A percentile compares a stretch with the other conserved stretches of the same genome.
Evolutionary conservation across 2,797 vertebrate genomes (phyloP).

Genomic region (Scolopax bukidnonensis): DNA sequence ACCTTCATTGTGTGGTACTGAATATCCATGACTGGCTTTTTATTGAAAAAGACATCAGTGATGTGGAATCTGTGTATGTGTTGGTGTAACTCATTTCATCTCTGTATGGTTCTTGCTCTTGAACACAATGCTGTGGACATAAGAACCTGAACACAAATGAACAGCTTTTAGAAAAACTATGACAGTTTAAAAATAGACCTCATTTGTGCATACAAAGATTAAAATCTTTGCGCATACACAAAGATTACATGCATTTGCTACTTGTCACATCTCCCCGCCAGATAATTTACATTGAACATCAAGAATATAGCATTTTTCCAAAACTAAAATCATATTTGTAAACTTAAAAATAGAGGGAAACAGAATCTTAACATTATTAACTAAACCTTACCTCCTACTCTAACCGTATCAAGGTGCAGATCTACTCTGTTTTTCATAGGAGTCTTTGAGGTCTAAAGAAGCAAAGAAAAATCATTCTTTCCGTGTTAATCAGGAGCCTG

Average conservation of each 20-base stretch:
- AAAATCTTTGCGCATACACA: not conserved
- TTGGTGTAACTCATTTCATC: not conserved
- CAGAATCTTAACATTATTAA: not conserved
- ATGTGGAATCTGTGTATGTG: not conserved
- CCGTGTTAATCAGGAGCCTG: not conserved
- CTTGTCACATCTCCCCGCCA: not conserved
- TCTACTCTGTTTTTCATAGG: not conserved
- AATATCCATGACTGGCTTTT: not conserved
- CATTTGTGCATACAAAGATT: not conserved
- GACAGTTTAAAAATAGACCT: not conserved
- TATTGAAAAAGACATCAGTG: not conserved
- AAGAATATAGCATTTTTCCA: not conserved
- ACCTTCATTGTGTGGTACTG: not conserved
- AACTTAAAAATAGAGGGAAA: not conserved
- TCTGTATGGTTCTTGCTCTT: not conserved
- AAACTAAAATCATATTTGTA: not conserved
- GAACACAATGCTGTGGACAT: not conserved
- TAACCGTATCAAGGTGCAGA: not conserved
- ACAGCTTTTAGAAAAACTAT: not conserved
- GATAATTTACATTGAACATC: not conserved
- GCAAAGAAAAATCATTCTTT: not conserved
- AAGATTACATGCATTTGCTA: not conserved
- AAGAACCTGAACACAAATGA: not conserved
- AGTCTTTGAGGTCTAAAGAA: not conserved
- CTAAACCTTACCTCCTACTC: not conserved